Conservation (phyloP, 2,888 invertebrate species). For the Lysandra bellargus region DNA sequence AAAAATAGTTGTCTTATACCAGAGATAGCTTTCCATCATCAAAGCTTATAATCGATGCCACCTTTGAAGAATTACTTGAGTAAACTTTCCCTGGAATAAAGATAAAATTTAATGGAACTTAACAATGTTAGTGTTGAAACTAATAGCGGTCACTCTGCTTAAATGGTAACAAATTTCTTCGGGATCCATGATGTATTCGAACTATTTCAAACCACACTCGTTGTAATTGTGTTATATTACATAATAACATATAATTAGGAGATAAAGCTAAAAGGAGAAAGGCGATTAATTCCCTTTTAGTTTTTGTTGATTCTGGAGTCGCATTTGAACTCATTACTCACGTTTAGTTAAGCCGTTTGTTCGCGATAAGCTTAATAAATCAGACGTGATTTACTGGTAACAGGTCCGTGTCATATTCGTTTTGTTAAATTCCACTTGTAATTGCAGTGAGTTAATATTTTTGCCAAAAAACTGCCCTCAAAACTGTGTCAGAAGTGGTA, state of each 20-base stretch:
- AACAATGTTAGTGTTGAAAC: background rate
- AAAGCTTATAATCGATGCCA: background rate
- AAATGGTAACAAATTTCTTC: too few relatives aligned
- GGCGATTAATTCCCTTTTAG: constrained; percentile 19
- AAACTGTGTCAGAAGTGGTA: background rate
- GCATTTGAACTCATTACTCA: constrained; percentile 10
- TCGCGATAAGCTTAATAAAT: constrained; percentile 16
- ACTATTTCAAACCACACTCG: background rate
- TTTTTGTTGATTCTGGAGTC: background rate
- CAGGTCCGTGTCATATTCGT: background rate
- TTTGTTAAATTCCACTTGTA: background rate
- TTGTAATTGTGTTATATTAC: background rate
- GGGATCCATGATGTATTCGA: background rate
- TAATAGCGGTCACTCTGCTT: background rate
- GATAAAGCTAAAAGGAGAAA: constrained; percentile 24
- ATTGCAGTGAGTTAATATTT: background rate
- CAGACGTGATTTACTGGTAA: constrained; percentile 4
- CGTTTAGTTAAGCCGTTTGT: constrained; percentile 7
- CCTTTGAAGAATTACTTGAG: background rate
- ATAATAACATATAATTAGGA: background rate
- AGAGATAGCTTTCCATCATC: background rate
- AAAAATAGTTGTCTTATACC: background rate
- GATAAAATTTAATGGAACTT: background rate
- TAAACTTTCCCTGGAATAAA: constrained; percentile 8
- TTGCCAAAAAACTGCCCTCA: constrained; percentile 6